A percentile compares a stretch with the other conserved stretches of the same genome.
These are phyloP conservation scores for Cyrtonyx montezumae DNA, from an alignment of 2,113 vertebrate genomes.

Conservation along the genomic window DNA sequence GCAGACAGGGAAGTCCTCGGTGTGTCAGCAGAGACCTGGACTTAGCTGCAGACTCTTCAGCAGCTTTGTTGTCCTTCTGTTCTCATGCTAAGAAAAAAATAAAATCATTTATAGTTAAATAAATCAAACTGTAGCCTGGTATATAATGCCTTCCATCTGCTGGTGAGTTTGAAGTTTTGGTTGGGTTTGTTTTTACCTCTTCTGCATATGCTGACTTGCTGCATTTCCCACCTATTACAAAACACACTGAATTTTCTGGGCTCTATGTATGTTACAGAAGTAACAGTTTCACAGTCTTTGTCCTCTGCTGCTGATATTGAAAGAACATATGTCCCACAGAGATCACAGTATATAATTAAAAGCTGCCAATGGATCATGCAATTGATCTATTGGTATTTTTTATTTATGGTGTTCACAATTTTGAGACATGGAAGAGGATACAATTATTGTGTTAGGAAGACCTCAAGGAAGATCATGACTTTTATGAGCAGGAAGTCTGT, in stretches of 20 bases:
- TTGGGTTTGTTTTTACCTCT: too few relatives aligned
- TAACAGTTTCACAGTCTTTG: neutral
- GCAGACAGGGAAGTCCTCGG: accelerated
- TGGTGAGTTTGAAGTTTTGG: too few relatives aligned
- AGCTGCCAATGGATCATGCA: neutral
- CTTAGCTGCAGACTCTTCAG: neutral
- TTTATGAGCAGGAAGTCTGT: neutral
- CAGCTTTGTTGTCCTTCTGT: too few relatives aligned
- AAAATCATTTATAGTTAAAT: too few relatives aligned
- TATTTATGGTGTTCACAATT: neutral
- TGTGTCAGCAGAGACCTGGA: accelerated
- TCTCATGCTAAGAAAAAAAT: too few relatives aligned
- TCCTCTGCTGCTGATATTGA: neutral
- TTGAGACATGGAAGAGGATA: neutral
- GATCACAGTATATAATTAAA: neutral
- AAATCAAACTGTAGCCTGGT: too few relatives aligned
- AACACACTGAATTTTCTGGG: neutral
- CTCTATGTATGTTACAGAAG: neutral
- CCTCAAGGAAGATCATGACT: accelerated
- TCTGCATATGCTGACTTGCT: neutral
- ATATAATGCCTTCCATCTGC: too few relatives aligned
- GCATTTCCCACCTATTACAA: neutral
- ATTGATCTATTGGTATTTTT: neutral
- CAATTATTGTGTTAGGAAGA: accelerated
- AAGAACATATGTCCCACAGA: neutral